Evolutionary conservation across 2,888 invertebrate species (phyloP).

Genomic region (Apotomis betuletana): DNA sequence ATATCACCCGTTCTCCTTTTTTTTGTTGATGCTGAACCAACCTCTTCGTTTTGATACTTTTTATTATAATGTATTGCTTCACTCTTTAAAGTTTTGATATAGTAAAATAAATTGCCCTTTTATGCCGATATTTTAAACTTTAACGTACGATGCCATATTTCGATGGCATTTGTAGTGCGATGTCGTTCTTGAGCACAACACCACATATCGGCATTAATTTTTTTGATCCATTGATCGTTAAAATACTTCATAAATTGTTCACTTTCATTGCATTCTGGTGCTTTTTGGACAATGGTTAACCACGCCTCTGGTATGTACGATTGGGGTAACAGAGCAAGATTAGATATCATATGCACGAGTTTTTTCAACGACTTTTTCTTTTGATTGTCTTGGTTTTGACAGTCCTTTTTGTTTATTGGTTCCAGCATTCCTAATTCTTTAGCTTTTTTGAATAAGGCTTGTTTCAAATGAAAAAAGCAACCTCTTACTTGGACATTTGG

Average conservation of each 20-base stretch:
- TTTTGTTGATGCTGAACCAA: conserved; percentile 14
- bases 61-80: conserved; percentile 8
- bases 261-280: conserved; percentile 1
- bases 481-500: conserved; percentile 6
- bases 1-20: conserved; percentile 10
- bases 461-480: not conserved
- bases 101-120: not conserved
- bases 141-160: conserved; percentile 16
- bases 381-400: not conserved
- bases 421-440: conserved; percentile 6
- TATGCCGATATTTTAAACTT: not conserved
- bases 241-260: not conserved
- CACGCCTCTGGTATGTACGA: conserved; percentile 4
- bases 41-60: conserved; percentile 10
- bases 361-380: not conserved
- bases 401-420: not conserved
- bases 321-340: not conserved
- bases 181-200: conserved; percentile 21
- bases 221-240: too few species aligned
- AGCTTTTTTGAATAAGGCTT: not conserved
- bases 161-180: conserved; percentile 17
- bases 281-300: not conserved
- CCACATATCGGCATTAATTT: conserved; percentile 22
- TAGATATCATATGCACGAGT: not conserved
- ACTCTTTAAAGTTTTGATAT: conserved; percentile 1